Evolutionary conservation across 2,888 invertebrate genomes (phyloP).

Genomic region (Apodemia mormo): DNA sequence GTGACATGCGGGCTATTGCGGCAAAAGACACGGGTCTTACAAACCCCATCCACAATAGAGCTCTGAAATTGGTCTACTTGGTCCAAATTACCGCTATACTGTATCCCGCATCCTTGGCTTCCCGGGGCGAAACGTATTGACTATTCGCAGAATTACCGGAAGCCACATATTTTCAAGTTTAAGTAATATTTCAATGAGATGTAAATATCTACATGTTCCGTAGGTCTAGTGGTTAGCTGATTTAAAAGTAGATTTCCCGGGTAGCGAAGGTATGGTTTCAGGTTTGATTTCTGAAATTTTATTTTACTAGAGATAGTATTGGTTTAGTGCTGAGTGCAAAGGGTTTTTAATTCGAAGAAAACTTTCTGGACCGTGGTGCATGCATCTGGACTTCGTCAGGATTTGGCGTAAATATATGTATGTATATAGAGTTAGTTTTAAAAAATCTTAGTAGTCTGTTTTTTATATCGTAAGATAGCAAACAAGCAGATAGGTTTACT

Average conservation of each 20-base stretch:
- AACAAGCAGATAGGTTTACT: too few species aligned
- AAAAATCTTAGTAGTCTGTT: too few species aligned
- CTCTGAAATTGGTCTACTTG: slow-evolving; percentile 68
- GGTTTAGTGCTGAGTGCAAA: too few species aligned
- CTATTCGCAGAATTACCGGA: slow-evolving; percentile 38
- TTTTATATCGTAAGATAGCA: too few species aligned
- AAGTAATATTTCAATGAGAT: neutral
- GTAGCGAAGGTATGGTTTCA: too few species aligned
- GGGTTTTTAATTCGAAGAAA: too few species aligned
- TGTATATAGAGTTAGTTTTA: too few species aligned
- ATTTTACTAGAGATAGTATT: neutral
- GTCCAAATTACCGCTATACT: slow-evolving; percentile 73
- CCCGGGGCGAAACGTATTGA: slow-evolving; percentile 45
- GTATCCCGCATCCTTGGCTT: slow-evolving; percentile 70
- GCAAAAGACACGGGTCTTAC: slow-evolving; percentile 68
- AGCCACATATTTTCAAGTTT: slow-evolving; percentile 38
- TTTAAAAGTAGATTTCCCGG: neutral
- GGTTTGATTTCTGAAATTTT: too few species aligned
- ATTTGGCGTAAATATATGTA: too few species aligned
- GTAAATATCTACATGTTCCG: neutral
- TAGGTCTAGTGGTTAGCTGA: neutral
- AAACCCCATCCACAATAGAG: slow-evolving; percentile 61
- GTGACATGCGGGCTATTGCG: slow-evolving; percentile 64
- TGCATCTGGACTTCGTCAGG: too few species aligned
- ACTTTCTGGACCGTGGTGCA: too few species aligned